A percentile compares a stretch with the other conserved stretches of the same genome.
Evolutionary conservation across 1,140 invertebrate species (phyloP).

Genomic region (Drosophila sturtevanti): DNA sequence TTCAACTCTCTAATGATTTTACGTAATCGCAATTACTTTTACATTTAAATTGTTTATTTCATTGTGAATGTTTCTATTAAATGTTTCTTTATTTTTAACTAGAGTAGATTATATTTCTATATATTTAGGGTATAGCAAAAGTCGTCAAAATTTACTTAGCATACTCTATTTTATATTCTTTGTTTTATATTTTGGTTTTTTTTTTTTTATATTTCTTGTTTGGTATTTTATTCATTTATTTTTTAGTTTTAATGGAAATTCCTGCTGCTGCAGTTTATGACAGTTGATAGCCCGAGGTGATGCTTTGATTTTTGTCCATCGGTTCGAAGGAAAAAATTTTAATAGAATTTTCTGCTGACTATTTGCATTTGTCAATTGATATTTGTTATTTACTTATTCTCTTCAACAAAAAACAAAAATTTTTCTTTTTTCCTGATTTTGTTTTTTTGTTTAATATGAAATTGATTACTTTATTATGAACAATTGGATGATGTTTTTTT

Average conservation of each 20-base stretch:
- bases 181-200: conserved; percentile 8
- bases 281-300: conserved; percentile 35
- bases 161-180: neutral
- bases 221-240: neutral
- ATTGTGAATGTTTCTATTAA: too few species aligned
- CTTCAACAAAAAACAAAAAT: neutral
- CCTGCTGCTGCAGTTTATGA: conserved; percentile 35
- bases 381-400: conserved; percentile 33
- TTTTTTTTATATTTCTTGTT: neutral
- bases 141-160: neutral
- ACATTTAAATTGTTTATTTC: too few species aligned
- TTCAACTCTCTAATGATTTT: too few species aligned
- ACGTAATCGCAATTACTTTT: too few species aligned
- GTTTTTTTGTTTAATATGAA: conserved; percentile 15
- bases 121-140: neutral
- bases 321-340: conserved; percentile 25
- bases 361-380: conserved; percentile 49
- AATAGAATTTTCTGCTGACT: conserved; percentile 45
- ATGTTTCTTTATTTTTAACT: neutral
- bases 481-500: neutral
- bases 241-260: conserved; percentile 13
- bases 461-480: conserved; percentile 43
- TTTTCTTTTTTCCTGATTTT: conserved; percentile 4
- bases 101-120: too few species aligned
- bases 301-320: conserved; percentile 39